Base-by-base conservation (phyloP, 2,888 invertebrate genomes). In the Tetrapedia diversipes region DNA sequence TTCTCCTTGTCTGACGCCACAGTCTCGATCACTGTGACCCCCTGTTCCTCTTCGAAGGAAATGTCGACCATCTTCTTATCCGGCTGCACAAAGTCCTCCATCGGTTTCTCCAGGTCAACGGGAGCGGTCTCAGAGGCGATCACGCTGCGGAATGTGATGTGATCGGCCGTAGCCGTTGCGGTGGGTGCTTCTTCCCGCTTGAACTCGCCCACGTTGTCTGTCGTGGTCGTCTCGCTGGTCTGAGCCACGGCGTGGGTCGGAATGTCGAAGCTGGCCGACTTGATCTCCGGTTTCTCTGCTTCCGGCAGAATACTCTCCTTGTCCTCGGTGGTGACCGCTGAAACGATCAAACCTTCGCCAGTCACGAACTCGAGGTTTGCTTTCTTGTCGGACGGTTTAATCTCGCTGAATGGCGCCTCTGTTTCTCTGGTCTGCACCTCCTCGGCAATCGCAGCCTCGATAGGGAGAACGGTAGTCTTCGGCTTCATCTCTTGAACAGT, bases 1-100 rank as follows among this genome's bases (percentile, higher is more conserved):
- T 87, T 89, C 51, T 94, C 92, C 70, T 89, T 90, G 8, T 92
- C 90, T 80, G 93, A 93, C 19, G 93, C 78, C 76, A 92, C 92
- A 11, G 92, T 93, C 90, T 94, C 94, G 84, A 92, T 92, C 54
- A 95, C 90, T 34, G 92, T 90, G 69, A 95, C 81, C 47, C 94
- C 93, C 72, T 93, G 91, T 72, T 90, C 93, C 86, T 92, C 92
- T 77, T 91, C 91, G 60, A 89, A 91, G 19, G 77, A 84, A n/a
- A 89, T 70, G 56, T 89, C 86, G 47, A 90, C 86, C 22, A 70
- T 70, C 54, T 91, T 90, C 60, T 88, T 83, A 34, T 91, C 90
- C 1, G 92, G 91, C 54, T 86, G 90, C 6, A 91, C 77, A 34
- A 89, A 87, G 27, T 90, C 83, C 4, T 74, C 77, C 75, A 92